Evolutionary conservation across 1,140 invertebrate species (phyloP).

Genomic region (Drosophila suzukii): DNA sequence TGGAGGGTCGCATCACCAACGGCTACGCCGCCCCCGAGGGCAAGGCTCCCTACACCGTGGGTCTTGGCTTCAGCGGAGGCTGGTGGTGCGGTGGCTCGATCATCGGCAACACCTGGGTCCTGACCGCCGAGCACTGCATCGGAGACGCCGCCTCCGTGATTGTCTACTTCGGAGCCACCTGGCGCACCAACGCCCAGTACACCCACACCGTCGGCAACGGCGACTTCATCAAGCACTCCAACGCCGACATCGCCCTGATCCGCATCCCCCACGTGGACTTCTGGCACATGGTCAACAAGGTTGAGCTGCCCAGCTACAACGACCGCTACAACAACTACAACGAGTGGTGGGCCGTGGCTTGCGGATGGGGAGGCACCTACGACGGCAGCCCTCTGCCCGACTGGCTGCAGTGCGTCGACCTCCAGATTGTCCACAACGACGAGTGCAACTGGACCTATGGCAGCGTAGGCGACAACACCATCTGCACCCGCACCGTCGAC

Average conservation of each 20-base stretch:
- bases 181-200: constrained; percentile 51
- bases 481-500: constrained; percentile 61
- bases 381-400: constrained; percentile 50
- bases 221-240: constrained; percentile 45
- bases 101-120: constrained; percentile 85
- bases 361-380: constrained; percentile 57
- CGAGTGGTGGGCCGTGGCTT: constrained; percentile 52
- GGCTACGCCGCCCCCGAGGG: constrained; percentile 69
- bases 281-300: constrained; percentile 58
- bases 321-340: constrained; percentile 54
- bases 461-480: constrained; percentile 35
- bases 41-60: constrained; percentile 85
- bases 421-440: constrained; percentile 52
- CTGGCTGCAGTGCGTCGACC: constrained; percentile 52
- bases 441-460: constrained; percentile 40
- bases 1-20: constrained; percentile 74
- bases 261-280: constrained; percentile 49
- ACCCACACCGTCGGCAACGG: constrained; percentile 41
- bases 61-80: constrained; percentile 75
- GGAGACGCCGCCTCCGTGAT: constrained; percentile 29
- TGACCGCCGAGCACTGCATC: constrained; percentile 87
- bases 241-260: constrained; percentile 50
- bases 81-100: constrained; percentile 85
- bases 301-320: constrained; percentile 57
- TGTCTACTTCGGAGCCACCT: constrained; percentile 63